Conservation (phyloP, 1,140 invertebrate species). For the Meloidogyne floridensis region DNA sequence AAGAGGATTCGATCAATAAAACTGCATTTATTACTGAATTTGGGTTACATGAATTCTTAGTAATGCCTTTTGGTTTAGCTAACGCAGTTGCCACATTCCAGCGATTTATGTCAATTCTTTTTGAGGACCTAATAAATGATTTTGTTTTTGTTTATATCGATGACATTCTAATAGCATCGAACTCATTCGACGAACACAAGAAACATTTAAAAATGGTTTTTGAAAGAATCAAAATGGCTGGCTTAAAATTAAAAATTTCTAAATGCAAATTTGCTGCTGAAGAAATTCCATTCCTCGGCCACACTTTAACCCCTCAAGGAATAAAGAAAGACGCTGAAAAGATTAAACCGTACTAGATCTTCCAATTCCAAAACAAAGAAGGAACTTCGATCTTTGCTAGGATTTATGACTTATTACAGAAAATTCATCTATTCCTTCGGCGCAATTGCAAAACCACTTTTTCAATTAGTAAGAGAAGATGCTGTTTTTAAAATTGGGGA, state of each 20-base stretch:
- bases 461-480: neutral
- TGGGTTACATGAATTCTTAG: slow-evolving; percentile 65
- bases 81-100: slow-evolving; percentile 69
- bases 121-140: slow-evolving; percentile 49
- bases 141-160: slow-evolving; percentile 68
- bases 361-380: neutral
- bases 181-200: slow-evolving; percentile 23
- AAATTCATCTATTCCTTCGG: slow-evolving; percentile 34
- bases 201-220: slow-evolving; percentile 63
- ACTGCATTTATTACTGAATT: slow-evolving; percentile 47
- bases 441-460: neutral
- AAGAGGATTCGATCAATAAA: slow-evolving; percentile 33
- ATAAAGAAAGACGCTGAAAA: slow-evolving; percentile 35
- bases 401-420: slow-evolving; percentile 29
- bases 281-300: slow-evolving; percentile 48
- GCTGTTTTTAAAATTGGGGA: neutral
- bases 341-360: slow-evolving; percentile 20
- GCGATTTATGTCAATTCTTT: slow-evolving; percentile 68
- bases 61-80: slow-evolving; percentile 68
- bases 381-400: slow-evolving; percentile 29
- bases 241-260: slow-evolving; percentile 51
- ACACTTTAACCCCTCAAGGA: slow-evolving; percentile 25
- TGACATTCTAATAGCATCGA: slow-evolving; percentile 67
- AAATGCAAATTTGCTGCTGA: slow-evolving; percentile 56
- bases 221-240: slow-evolving; percentile 38